Conservation (phyloP, 2,113 vertebrate species). For the Setophaga petechia region DNA sequence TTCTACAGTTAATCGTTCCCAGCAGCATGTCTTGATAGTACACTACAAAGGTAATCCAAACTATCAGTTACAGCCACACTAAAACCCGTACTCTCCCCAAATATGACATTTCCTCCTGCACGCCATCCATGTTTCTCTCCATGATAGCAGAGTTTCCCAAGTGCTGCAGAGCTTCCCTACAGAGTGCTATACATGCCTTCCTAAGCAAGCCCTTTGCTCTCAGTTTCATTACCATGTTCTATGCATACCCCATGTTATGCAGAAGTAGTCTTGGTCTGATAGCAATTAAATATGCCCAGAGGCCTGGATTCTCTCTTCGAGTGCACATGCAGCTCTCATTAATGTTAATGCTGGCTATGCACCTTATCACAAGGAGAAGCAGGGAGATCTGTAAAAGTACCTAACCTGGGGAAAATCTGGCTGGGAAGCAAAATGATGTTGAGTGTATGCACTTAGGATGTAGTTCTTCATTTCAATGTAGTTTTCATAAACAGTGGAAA, state of each 20-base stretch:
- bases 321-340: neutral
- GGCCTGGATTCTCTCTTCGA: neutral
- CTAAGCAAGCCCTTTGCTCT: neutral
- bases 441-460: neutral
- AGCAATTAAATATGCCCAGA: conserved; percentile 42
- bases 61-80: neutral
- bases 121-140: neutral
- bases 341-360: neutral
- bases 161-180: neutral
- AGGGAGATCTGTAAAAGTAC: neutral
- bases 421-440: neutral
- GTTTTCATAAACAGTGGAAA: neutral
- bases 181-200: neutral
- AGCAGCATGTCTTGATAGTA: conserved; percentile 25
- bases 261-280: neutral
- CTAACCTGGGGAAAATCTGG: neutral
- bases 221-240: neutral
- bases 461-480: neutral
- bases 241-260: neutral
- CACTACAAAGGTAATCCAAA: conserved; percentile 8
- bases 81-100: neutral
- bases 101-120: neutral
- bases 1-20: neutral
- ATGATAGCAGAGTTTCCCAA: neutral
- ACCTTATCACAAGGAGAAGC: neutral